Conservation (phyloP, 1,140 invertebrate species). For the Spodoptera frugiperda region DNA sequence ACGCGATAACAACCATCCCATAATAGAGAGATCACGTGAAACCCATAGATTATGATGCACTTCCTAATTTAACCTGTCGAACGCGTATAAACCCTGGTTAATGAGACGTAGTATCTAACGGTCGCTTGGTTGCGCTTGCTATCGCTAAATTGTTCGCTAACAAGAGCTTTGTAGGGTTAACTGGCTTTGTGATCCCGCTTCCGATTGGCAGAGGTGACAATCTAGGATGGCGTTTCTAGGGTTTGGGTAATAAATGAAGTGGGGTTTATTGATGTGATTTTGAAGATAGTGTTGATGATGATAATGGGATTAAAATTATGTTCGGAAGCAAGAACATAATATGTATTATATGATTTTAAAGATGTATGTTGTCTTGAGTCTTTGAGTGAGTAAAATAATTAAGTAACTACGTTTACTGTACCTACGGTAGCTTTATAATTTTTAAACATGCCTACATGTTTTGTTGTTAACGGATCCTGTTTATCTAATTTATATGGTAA, state of each 20-base stretch:
- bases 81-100: slow-evolving; percentile 21
- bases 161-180: slow-evolving; percentile 38
- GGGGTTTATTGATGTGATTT: not conserved
- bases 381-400: too few relatives aligned
- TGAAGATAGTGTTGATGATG: too few relatives aligned
- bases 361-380: too few relatives aligned
- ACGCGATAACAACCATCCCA: not conserved
- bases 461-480: too few relatives aligned
- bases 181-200: slow-evolving; percentile 31
- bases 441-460: too few relatives aligned
- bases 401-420: too few relatives aligned
- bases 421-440: too few relatives aligned
- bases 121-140: slow-evolving; percentile 42
- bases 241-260: not conserved
- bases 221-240: not conserved
- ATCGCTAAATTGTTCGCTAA: slow-evolving; percentile 43
- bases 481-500: too few relatives aligned
- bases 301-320: too few relatives aligned
- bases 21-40: not conserved
- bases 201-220: slow-evolving; percentile 29
- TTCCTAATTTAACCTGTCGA: slow-evolving; percentile 38
- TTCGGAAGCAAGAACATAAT: too few relatives aligned
- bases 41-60: slow-evolving; percentile 30
- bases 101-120: slow-evolving; percentile 48
- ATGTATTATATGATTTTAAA: too few relatives aligned